Percentiles rank a stretch among this genome's conserved stretches.
Conservation (phyloP, 2,113 vertebrate genomes). For the Cynoglossus semilaevis region DNA sequence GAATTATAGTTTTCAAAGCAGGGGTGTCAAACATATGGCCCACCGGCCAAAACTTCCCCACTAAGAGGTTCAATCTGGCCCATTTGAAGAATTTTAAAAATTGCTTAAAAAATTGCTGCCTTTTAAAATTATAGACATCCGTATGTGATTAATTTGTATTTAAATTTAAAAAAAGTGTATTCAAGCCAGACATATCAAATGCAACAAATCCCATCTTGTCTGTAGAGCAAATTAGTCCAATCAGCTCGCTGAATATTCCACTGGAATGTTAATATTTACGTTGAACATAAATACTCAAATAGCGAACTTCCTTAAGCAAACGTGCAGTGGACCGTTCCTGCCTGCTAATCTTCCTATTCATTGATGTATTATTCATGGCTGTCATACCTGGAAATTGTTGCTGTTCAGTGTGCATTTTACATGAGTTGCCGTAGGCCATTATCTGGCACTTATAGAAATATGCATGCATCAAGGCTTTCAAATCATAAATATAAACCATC, state of each 20-base stretch:
- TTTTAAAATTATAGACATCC: no score
- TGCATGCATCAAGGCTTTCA: conserved; percentile 15
- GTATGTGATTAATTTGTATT: no score
- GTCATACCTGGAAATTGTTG: conserved; percentile 44
- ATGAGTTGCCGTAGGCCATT: conserved; percentile 38
- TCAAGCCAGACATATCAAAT: no score
- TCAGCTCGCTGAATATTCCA: background rate
- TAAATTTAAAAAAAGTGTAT: no score
- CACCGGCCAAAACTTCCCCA: no score
- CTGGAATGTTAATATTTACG: background rate
- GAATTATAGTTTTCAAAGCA: no score
- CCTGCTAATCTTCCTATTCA: conserved; percentile 53
- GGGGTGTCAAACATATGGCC: no score
- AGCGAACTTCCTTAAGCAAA: conserved; percentile 16
- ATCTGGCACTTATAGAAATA: conserved; percentile 32
- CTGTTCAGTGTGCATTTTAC: conserved; percentile 48
- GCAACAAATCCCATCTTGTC: no score
- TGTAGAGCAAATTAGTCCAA: no score
- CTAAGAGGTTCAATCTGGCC: no score
- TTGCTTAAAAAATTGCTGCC: no score
- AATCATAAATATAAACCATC: background rate
- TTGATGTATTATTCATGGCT: conserved; percentile 61
- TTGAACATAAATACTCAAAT: background rate
- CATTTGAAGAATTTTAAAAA: no score
- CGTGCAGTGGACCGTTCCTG: conserved; percentile 23